Percentiles rank a stretch among this genome's conserved stretches.
These are phyloP conservation scores for Bombus picipes DNA, from an alignment of 1,140 invertebrate genomes.

Conservation along the genomic window DNA sequence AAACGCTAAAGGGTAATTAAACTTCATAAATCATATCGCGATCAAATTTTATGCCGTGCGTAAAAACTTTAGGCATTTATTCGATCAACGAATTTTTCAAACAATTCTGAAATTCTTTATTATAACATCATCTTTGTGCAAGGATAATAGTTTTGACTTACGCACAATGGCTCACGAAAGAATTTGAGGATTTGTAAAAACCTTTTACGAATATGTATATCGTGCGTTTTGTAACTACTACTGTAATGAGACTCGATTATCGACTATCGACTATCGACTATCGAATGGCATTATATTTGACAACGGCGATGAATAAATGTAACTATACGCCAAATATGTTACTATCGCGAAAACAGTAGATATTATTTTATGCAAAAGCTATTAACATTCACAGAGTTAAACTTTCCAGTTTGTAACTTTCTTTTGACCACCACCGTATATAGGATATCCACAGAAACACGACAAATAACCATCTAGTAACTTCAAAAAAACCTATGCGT, in stretches of 20 bases:
- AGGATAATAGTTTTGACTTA: background rate
- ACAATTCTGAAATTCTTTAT: background rate
- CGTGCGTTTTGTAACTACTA: background rate
- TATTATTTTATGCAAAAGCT: too few species aligned
- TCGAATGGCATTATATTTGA: too few species aligned
- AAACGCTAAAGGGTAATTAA: slow-evolving; percentile 2
- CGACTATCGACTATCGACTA: too few species aligned
- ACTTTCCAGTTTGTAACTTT: too few species aligned
- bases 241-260: too few species aligned
- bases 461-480: background rate
- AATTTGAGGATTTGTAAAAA: too few species aligned
- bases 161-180: background rate
- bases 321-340: too few species aligned
- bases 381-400: too few species aligned
- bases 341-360: too few species aligned
- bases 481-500: background rate
- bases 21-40: background rate
- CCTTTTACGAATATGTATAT: background rate
- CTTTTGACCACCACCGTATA: too few species aligned
- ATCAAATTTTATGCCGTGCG: background rate
- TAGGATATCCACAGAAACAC: background rate
- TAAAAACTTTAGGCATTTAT: background rate
- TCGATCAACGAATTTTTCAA: background rate
- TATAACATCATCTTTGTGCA: too few species aligned
- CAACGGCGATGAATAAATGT: too few species aligned